These are phyloP conservation scores for Penaeus indicus DNA, from an alignment of 1,140 invertebrate genomes.

Conservation along the genomic window DNA sequence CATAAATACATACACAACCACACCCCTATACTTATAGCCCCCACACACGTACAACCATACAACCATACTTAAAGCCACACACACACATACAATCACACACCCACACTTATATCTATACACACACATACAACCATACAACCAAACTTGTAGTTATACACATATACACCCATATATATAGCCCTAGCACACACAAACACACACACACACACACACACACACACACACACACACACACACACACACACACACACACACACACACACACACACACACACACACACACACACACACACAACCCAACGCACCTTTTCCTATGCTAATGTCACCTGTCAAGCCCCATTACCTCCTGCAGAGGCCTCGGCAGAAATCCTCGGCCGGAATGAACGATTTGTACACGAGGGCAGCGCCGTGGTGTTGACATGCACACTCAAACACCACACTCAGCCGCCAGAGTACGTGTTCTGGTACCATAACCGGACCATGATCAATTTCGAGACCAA, in stretches of 20 bases:
- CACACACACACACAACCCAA: too few relatives aligned
- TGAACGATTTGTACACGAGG: conserved; percentile 90
- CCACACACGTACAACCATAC: not conserved
- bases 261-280: too few relatives aligned
- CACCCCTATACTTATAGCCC: not conserved
- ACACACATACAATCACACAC: not conserved
- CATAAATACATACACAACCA: conserved; percentile 5
- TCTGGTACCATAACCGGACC: conserved; percentile 82
- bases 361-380: conserved; percentile 89
- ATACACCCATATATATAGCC: too few relatives aligned
- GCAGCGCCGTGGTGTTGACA: conserved; percentile 83
- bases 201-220: too few relatives aligned
- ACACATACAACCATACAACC: too few relatives aligned
- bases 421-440: conserved; percentile 86
- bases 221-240: too few relatives aligned
- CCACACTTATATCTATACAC: too few relatives aligned
- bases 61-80: not conserved
- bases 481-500: conserved; percentile 67
- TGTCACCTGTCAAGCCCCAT: too few relatives aligned
- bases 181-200: too few relatives aligned
- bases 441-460: conserved; percentile 82
- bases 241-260: too few relatives aligned
- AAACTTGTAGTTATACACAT: too few relatives aligned
- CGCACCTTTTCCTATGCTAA: too few relatives aligned
- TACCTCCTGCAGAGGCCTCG: conserved; percentile 78